phyloP scores from a whole-genome alignment of 2,888 invertebrate species.

The Orgyia antiqua region DNA sequence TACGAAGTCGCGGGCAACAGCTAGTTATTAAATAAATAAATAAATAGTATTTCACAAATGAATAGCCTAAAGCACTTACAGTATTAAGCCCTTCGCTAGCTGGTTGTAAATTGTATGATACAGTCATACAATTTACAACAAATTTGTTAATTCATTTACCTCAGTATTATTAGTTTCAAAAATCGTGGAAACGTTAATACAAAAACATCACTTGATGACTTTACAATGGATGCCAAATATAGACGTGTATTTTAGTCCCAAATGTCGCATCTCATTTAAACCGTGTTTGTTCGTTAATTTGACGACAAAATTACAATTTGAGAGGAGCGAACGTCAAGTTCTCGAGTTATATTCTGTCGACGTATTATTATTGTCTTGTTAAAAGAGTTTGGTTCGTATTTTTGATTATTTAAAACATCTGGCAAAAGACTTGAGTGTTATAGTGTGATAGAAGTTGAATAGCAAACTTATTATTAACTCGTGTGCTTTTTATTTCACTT shows the following conservation, averaged over 20 bases:
- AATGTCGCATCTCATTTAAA: slow-evolving; percentile 15
- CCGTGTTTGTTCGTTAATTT: slow-evolving; percentile 18
- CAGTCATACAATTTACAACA: no score
- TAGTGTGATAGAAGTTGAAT: no score
- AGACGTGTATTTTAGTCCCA: slow-evolving; percentile 10
- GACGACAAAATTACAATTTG: slow-evolving; percentile 22
- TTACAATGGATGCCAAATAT: slow-evolving; percentile 15
- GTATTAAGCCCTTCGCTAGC: no score
- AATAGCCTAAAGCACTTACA: no score
- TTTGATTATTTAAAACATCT: background rate
- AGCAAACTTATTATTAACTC: no score
- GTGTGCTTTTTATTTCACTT: no score
- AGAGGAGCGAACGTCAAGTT: slow-evolving; percentile 11
- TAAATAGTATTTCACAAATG: no score
- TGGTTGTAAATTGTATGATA: no score
- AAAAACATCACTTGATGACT: slow-evolving; percentile 11
- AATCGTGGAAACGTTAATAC: background rate
- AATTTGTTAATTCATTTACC: no score
- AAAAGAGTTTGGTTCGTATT: slow-evolving; percentile 1
- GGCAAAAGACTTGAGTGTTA: background rate
- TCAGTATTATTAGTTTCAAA: no score
- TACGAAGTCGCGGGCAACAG: no score
- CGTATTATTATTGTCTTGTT: slow-evolving; percentile 6
- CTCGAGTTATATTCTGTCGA: slow-evolving; percentile 14
- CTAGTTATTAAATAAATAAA: no score